phyloP scores from a whole-genome alignment of 2,888 invertebrate genomes.

The Macropis europaea region DNA sequence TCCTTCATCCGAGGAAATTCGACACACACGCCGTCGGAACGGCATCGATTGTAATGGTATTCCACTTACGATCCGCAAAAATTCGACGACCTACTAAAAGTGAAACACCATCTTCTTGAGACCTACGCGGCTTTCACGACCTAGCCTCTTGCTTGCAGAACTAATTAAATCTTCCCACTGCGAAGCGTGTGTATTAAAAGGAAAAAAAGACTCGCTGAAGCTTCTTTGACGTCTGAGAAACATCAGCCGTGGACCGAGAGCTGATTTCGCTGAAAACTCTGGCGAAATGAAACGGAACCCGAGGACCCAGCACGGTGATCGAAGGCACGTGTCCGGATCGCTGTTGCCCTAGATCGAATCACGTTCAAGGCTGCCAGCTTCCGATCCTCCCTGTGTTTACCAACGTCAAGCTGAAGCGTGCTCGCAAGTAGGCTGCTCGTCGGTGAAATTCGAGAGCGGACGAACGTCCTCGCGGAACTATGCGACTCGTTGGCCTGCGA shows the following conservation, averaged over 20 bases:
- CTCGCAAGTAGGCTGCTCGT: slow-evolving; percentile 19
- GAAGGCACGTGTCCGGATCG: background rate
- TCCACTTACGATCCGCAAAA: background rate
- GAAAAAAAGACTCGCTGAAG: no score
- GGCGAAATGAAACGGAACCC: no score
- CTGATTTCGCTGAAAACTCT: no score
- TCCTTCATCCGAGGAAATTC: background rate
- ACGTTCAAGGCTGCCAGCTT: slow-evolving; percentile 1
- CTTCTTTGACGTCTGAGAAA: no score
- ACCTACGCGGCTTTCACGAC: no score
- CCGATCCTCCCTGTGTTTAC: slow-evolving; percentile 7
- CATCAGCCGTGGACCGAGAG: no score
- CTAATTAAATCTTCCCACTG: no score
- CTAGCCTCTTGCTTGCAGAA: no score
- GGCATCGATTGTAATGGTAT: slow-evolving; percentile 2
- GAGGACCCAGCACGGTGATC: background rate
- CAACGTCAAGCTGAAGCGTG: background rate
- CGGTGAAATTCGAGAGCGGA: slow-evolving; percentile 41
- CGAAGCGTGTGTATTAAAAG: no score
- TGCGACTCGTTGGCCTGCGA: slow-evolving; percentile 19
- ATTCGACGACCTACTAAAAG: no score
- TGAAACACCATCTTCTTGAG: no score
- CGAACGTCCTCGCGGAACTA: slow-evolving; percentile 2
- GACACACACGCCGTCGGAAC: slow-evolving; percentile 8
- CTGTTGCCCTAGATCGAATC: background rate